Evolutionary conservation across 2,113 vertebrate species (phyloP).

Genomic region (Puntigrus tetrazona): DNA sequence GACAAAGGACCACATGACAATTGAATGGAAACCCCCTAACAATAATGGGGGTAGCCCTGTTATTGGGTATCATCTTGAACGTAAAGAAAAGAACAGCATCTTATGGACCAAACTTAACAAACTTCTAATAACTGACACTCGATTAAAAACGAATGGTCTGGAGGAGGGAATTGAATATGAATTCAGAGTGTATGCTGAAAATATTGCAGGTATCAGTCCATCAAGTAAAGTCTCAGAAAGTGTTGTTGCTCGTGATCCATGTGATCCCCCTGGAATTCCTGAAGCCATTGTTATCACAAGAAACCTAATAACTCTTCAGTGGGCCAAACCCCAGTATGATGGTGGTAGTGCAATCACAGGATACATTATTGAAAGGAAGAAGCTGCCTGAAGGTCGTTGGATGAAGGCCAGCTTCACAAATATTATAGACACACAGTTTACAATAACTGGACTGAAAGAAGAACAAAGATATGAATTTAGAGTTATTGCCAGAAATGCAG

Average conservation of each 20-base stretch:
- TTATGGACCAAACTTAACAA: conserved; percentile 95
- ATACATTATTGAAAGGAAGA: conserved; percentile 91
- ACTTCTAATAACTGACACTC: conserved; percentile 86
- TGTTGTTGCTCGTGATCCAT: conserved; percentile 92
- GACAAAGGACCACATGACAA: conserved; percentile 91
- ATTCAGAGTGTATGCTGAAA: conserved; percentile 95
- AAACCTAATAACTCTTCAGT: conserved; percentile 87
- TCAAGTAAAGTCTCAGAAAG: conserved; percentile 90
- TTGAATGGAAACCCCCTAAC: conserved; percentile 92
- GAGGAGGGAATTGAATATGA: conserved; percentile 99
- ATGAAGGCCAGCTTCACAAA: conserved; percentile 99
- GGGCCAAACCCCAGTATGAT: conserved; percentile 93
- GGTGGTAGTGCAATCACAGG: conserved; percentile 95
- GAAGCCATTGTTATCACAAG: conserved; percentile 94
- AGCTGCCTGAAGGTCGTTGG: conserved; percentile 93
- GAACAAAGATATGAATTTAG: conserved; percentile 92
- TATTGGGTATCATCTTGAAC: conserved; percentile 93
- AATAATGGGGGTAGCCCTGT: conserved; percentile 93
- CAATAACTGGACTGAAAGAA: conserved; percentile 87
- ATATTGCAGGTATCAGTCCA: conserved; percentile 91
- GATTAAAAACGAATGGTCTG: conserved; percentile 89
- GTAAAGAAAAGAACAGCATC: conserved; percentile 97
- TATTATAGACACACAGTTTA: conserved; percentile 90
- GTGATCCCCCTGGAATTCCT: conserved; percentile 91
- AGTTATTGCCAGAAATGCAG: conserved; percentile 93